Percentiles rank a stretch among this genome's conserved stretches.
Conservation (phyloP, 2,113 vertebrate genomes). For the Limnothrissa miodon region DNA sequence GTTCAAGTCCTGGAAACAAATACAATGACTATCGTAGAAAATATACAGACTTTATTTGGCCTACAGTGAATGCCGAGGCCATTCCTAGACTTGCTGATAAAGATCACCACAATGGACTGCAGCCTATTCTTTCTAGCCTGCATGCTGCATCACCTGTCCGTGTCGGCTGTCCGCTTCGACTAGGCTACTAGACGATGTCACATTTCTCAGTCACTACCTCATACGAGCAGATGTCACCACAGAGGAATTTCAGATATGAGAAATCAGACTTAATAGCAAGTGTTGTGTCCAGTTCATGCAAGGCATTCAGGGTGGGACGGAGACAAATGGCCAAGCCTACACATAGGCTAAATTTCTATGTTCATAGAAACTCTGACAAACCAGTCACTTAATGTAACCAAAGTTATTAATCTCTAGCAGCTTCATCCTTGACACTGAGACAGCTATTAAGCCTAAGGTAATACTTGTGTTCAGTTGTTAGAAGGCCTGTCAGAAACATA, state of each 20-base stretch:
- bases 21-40: background rate
- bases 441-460: background rate
- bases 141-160: background rate
- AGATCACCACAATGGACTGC: background rate
- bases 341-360: background rate
- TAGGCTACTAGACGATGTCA: background rate
- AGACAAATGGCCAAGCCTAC: background rate
- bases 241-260: conserved; percentile 16
- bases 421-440: background rate
- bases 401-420: background rate
- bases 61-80: background rate
- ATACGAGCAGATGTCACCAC: conserved; percentile 11
- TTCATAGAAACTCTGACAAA: background rate
- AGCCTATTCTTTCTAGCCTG: background rate
- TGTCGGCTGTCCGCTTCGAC: background rate
- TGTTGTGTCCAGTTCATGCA: background rate
- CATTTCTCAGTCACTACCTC: background rate
- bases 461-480: too few species aligned
- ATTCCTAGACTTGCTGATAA: background rate
- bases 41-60: background rate
- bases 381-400: background rate
- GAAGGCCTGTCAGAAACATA: too few species aligned
- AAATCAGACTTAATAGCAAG: background rate
- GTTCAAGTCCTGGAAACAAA: background rate
- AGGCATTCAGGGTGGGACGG: conserved; percentile 5